Base-by-base conservation (phyloP, 2,888 invertebrate genomes). In the Hipparchia sbordonii region DNA sequence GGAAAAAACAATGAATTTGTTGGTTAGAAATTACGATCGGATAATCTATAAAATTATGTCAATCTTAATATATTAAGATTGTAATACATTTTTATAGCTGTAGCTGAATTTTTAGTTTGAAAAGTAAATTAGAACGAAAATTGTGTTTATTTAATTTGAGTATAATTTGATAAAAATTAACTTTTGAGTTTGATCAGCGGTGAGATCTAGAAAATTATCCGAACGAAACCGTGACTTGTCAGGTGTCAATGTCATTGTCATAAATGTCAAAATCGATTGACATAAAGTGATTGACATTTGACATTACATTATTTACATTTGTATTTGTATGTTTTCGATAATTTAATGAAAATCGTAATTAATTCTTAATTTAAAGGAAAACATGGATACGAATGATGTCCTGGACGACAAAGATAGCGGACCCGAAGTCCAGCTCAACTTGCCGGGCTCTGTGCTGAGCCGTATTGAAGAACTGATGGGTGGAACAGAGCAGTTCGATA, bases 391-490 rank as follows among this genome's bases (percentile, higher is more conserved):
- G 0, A 86, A 78, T 66, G 92, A 92, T 74, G 82, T 84, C 61
- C 77, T 87, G 74, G 93, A 93, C 46, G 93, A 93, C 72, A 92
- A 93, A 63, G 93, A 93, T 76, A 89, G 85, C 67, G 90, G 91
- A 4, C 91, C 91, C 1, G 93, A 93, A 60, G 91, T 90, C 39
- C 93, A 92, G 79, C 94, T 95, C 13, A 95, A 94, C 81, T 97
- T 98, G 85, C 97, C 98, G 1, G 95, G 96, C 70, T 97, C 98
- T 82, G 98, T 98, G 6, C 97, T 98, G 91, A 96, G 95, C 85
- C 97, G 98, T 1, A 98, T 98, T 77, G 98, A 98, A 88, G 88
- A 98, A 96, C 97, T 98, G 62, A 94, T 99, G 81, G 98, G 98
- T 52, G 98, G 97, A 80, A 96, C 96, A 70, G 99, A 99, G 89